Base-by-base conservation (phyloP, 2,888 invertebrate species). In the Ischnus inquisitorius region DNA sequence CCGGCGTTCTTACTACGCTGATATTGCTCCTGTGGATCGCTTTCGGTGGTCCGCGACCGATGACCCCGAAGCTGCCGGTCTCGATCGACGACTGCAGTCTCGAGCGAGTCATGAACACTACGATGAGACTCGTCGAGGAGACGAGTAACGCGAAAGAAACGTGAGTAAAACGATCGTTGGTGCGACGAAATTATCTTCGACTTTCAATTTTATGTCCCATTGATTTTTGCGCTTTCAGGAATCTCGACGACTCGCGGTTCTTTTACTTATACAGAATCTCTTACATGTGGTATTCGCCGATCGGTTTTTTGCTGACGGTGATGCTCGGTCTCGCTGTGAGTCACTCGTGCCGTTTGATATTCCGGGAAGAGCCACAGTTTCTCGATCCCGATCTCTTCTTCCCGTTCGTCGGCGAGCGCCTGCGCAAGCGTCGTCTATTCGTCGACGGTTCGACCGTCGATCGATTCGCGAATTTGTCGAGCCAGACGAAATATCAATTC, bases 201-300 rank as follows among this genome's bases (percentile, higher is more conserved):
- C 4, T 12, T 5, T 64, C 57, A 4, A 25, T 12, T 5, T 48
- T 3, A 10, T 25, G 1, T 2, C 12, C 16, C 25, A 12, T 69
- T 62, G 34, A 72, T 1, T 78, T 62, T 62, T 16, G 34, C 54
- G 14, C 71, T 28, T 72, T 51, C 80, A 89, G 89, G 68, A 48
- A 14, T n/a, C n/a, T 46, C 8, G 85, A 76, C 4, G 87, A 88
- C 34, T 79, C 84, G 0, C 67, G 86, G 1, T 91, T 88, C 54
- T 89, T 92, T 41, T 93, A 92, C 77, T 76, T 92, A 1, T 93
- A 92, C 64, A 88, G 92, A 41, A 88, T 93, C 14, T 93, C 93
- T 0, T 98, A 98, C 93, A 95, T 98, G 93, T 98, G 98, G 98
- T 98, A 98, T 93, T 96, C 97, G 2, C 96, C 96, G 69, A 95